Percentiles rank a stretch among this genome's conserved stretches.
These are phyloP conservation scores for Pachypanchax playfairii DNA, from an alignment of 2,113 vertebrate genomes.

Conservation along the genomic window DNA sequence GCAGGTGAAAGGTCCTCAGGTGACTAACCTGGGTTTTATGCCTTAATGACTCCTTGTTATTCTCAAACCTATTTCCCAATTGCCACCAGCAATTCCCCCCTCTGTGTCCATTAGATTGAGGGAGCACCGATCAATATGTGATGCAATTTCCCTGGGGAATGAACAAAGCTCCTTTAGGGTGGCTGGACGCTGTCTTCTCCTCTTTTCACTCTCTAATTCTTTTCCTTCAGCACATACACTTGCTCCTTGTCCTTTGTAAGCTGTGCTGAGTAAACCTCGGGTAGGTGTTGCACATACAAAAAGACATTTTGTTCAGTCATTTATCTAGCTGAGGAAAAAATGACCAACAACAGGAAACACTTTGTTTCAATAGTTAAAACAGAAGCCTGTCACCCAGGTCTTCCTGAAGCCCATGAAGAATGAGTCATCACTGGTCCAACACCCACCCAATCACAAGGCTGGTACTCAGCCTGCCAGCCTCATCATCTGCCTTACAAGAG, in stretches of 20 bases:
- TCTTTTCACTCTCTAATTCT: conserved; percentile 9
- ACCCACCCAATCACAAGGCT: conserved; percentile 43
- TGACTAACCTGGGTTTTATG: conserved; percentile 67
- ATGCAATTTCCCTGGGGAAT: conserved; percentile 69
- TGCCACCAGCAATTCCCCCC: conserved; percentile 64
- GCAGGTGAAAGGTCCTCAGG: conserved; percentile 65
- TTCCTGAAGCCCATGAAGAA: conserved; percentile 41
- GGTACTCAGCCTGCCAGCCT: conserved; percentile 57
- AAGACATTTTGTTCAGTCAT: conserved; percentile 40
- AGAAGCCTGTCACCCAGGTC: conserved; percentile 53
- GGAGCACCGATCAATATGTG: conserved; percentile 69
- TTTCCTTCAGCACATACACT: background rate
- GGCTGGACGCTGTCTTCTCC: conserved; percentile 29
- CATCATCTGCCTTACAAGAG: conserved; percentile 64
- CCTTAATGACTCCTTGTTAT: conserved; percentile 77
- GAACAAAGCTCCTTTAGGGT: conserved; percentile 47
- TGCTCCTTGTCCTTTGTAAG: conserved; percentile 2
- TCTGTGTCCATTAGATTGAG: conserved; percentile 68
- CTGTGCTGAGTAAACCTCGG: conserved; percentile 35
- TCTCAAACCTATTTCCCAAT: conserved; percentile 69
- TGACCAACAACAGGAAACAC: conserved; percentile 42
- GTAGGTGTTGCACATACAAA: conserved; percentile 36
- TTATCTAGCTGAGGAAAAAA: conserved; percentile 47
- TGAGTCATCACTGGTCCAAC: conserved; percentile 64
- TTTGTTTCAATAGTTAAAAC: conserved; percentile 45